A percentile compares a stretch with the other conserved stretches of the same genome.
phyloP scores from a whole-genome alignment of 30 jellyfish, hydroid and myxozoan species.

The Rhopilema esculentum region DNA sequence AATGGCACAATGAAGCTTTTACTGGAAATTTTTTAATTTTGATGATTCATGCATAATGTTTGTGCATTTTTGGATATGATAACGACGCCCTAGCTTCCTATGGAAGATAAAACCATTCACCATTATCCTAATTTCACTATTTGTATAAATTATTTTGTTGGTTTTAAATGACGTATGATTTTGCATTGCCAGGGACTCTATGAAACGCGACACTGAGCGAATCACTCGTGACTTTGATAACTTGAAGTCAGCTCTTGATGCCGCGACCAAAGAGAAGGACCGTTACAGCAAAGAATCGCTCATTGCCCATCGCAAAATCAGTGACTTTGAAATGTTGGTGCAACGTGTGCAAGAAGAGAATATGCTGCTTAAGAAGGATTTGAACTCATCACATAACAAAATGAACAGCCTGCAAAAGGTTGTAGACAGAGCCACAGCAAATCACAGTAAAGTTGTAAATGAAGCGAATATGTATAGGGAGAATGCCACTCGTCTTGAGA shows the following conservation, averaged over 20 bases:
- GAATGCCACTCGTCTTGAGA: conserved; percentile 74
- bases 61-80: too few relatives aligned
- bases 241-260: conserved; percentile 77
- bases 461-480: conserved; percentile 77
- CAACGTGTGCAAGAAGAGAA: conserved; percentile 90
- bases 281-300: conserved; percentile 79
- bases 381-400: conserved; percentile 69
- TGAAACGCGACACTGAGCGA: conserved; percentile 84
- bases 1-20: too few relatives aligned
- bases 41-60: too few relatives aligned
- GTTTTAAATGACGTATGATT: too few relatives aligned
- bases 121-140: neutral
- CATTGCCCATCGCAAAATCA: conserved; percentile 69
- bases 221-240: conserved; percentile 78
- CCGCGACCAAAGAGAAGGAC: conserved; percentile 87
- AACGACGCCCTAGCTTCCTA: neutral
- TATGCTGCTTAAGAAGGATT: conserved; percentile 65
- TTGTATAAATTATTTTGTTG: neutral
- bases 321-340: conserved; percentile 86
- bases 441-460: conserved; percentile 75
- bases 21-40: too few relatives aligned
- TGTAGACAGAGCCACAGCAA: conserved; percentile 73
- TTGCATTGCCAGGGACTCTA: conserved; percentile 52
- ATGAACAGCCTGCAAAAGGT: conserved; percentile 79
- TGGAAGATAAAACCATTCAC: neutral